Evolutionary conservation across 1,140 invertebrate species (phyloP), one percentile per base, ranked within the genome.

Genomic region (Caenorhabditis tropicalis): DNA sequence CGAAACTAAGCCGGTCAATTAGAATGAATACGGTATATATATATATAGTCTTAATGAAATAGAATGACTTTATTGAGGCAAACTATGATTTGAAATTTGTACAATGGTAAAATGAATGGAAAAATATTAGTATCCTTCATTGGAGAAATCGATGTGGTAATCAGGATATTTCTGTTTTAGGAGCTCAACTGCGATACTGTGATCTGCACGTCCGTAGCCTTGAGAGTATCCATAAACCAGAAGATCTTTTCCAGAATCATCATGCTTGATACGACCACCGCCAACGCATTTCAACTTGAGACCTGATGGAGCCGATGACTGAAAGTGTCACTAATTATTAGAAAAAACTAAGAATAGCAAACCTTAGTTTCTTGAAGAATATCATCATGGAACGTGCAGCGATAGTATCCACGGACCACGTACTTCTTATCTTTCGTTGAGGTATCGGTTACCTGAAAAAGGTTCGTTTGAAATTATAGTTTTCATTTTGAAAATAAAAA

Each of bases 161-260:
- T 94, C 93, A 1, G 94, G 92, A 92, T 94, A 96, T 56, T 93
- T 93, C 86, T 94, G 94, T 88, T 95, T 95, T 60, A 96, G 89
- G 27, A 96, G 88, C 16, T 93, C 93, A 2, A 95, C 94, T 10
- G 95, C 92, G 10, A 94, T 91, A 88, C 94, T 91, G 92, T 96
- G 96, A 92, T 97, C 95, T 24, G 95, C 95, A 92, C 94, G 94
- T 0, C 96, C 96, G 91, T 94, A 96, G 4, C 94, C 95, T 93
- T 95, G 94, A 24, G 95, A 96, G 91, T 96, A 96, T 79, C 95
- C 95, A 92, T 95, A 96, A 85, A 97, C 95, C 88, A 94, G 93
- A 65, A 97, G 94, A 79, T 92, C 93, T 89, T 95, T 96, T n/a
- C 93, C 92, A 2, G 92, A 92, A 0, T 94, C 90, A 51, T 95